Base-by-base conservation (phyloP, 2,113 vertebrate genomes). In the Phodopus roborovskii region DNA sequence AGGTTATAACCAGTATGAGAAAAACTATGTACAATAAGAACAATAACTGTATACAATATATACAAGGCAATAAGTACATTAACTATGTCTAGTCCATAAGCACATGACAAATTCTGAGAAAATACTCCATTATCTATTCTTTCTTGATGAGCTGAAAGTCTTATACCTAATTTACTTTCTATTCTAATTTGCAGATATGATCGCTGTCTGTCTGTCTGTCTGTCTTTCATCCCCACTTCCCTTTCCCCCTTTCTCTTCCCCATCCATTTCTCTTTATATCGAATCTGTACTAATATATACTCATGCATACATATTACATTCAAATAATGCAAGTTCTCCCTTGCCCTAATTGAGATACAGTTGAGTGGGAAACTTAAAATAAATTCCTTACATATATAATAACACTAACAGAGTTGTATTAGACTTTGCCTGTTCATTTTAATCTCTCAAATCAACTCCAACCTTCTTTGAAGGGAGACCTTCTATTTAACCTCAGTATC, bases 401-500 rank as follows among this genome's bases (percentile, higher is more conserved):
- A 79, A 60, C 74, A 70, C 42, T 83, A 90, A 58, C 0, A 42
- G 15, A 20, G 78, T 36, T 73, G 17, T 94, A 48, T 88, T 96
- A 70, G 26, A 88, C 71, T 81, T 53, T 90, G 58, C 66, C 36
- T 82, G 66, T 88, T 91, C 48, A 13, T 13, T 56, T 90, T 50
- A 90, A 39, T 75, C 36, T 87, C 68, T 48, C 42, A 88, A 78
- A 96, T 71, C 91, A 84, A 66, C 79, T 50, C 48, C 45, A 66
- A 71, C 45, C 39, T 91, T 50, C 58, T 93, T 81, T 81, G 93
- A 92, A 84, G 26, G 24, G 64, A 84, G 1, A 2, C 26, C 87
- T 91, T 92, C 9, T 78, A 33, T 73, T 91, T 68, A 64, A 86
- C 86, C 86, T 91, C 68, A n/a, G 22, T 22, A n/a, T 88, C 78